These are phyloP conservation scores for Stichopus horrens DNA, from an alignment of 53 echinoderm and acorn worm genomes.

Conservation along the genomic window DNA sequence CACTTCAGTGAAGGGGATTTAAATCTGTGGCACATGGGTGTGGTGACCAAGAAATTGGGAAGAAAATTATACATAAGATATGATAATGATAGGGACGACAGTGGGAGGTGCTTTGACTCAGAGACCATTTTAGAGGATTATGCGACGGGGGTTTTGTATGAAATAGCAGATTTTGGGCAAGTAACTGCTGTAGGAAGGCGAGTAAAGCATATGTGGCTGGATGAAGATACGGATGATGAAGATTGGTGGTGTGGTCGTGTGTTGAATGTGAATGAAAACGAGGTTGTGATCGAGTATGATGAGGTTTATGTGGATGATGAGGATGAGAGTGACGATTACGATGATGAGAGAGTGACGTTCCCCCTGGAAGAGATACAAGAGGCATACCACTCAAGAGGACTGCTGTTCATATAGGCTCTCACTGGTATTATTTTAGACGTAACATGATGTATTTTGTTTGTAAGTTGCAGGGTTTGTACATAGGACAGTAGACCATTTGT, in stretches of 20 bases:
- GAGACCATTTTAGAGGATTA: not conserved
- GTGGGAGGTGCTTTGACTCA: not conserved
- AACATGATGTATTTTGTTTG: no score
- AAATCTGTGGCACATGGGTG: not conserved
- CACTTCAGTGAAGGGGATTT: not conserved
- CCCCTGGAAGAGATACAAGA: not conserved
- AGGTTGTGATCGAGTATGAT: constrained; percentile 7
- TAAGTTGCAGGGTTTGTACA: no score
- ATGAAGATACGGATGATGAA: not conserved
- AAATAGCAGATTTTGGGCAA: not conserved
- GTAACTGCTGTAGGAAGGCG: not conserved
- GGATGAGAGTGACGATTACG: not conserved
- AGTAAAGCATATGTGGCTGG: constrained; percentile 12
- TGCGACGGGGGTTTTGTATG: not conserved
- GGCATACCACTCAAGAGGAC: no score
- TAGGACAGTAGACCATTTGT: no score
- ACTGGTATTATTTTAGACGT: no score
- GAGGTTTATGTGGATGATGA: not conserved
- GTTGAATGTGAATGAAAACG: not conserved
- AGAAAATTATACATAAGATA: not conserved
- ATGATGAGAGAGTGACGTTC: constrained; percentile 15
- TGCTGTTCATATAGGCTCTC: no score
- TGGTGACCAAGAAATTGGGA: not conserved
- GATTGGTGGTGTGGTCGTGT: not conserved
- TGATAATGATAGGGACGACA: not conserved